Conservation (phyloP, 1,140 invertebrate species). For the Doryteuthis pealeii region DNA sequence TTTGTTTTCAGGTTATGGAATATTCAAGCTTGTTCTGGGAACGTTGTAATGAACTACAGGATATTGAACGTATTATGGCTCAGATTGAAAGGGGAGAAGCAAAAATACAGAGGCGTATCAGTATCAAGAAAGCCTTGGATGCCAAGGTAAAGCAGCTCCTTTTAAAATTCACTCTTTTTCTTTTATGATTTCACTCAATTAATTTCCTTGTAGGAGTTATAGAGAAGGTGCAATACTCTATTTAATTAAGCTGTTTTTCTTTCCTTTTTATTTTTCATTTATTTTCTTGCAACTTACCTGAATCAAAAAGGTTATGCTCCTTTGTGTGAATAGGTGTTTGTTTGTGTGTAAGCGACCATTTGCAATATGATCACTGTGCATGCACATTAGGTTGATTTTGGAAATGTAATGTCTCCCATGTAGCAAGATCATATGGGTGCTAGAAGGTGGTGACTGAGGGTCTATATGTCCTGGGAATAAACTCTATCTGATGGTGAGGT, state of each 20-base stretch:
- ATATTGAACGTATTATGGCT: slow-evolving; percentile 95
- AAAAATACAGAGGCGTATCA: slow-evolving; percentile 92
- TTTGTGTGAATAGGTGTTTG: neutral
- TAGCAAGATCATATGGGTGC: too few species aligned
- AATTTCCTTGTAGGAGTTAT: slow-evolving; percentile 75
- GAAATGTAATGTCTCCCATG: too few species aligned
- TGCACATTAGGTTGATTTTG: too few species aligned
- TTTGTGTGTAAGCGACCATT: neutral
- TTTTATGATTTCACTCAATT: too few species aligned
- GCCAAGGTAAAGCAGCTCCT: slow-evolving; percentile 70
- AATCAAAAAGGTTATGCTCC: too few species aligned
- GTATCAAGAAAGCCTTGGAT: slow-evolving; percentile 96
- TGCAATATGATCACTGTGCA: too few species aligned
- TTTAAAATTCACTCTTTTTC: slow-evolving; percentile 5
- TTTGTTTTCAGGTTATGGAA: slow-evolving; percentile 65
- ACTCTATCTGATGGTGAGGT: too few species aligned
- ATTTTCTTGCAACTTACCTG: too few species aligned
- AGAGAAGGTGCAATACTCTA: slow-evolving; percentile 94
- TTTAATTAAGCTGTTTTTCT: too few species aligned
- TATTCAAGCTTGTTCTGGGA: slow-evolving; percentile 99
- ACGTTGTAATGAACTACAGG: slow-evolving; percentile 88
- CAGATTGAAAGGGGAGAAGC: slow-evolving; percentile 97
- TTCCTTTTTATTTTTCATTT: too few species aligned
- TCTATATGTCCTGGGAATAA: too few species aligned
- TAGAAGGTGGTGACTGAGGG: too few species aligned